A percentile compares a stretch with the other conserved stretches of the same genome.
Conservation (phyloP, 2,797 vertebrate genomes). For the Anas flavirostris region DNA sequence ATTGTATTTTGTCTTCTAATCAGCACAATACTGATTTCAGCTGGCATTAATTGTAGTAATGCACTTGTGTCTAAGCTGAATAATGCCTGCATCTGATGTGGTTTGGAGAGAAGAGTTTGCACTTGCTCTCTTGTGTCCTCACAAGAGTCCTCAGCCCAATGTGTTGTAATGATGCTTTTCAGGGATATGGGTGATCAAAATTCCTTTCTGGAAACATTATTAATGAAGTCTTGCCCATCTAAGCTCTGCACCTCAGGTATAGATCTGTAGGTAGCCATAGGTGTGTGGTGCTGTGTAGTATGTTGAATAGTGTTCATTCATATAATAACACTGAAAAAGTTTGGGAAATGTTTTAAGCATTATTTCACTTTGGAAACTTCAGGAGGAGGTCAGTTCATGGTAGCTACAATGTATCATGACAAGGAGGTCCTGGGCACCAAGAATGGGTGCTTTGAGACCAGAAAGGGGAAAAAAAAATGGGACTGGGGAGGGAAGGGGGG, state of each 20-base stretch:
- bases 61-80: background rate
- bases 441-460: background rate
- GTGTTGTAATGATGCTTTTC: background rate
- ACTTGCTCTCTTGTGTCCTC: background rate
- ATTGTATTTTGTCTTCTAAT: background rate
- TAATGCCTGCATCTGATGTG: background rate
- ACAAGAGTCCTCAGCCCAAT: background rate
- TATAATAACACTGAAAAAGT: background rate
- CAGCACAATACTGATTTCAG: background rate
- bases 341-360: fast-evolving
- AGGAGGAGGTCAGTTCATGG: background rate
- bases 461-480: background rate
- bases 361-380: background rate
- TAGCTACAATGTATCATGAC: fast-evolving
- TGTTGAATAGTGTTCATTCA: background rate
- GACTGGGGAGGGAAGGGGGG: background rate
- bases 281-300: too few species aligned
- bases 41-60: background rate
- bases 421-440: background rate
- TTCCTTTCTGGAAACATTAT: background rate
- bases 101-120: background rate
- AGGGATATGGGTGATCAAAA: background rate
- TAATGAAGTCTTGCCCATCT: background rate
- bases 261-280: background rate
- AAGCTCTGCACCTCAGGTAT: background rate